A percentile compares a stretch with the other conserved stretches of the same genome.
These are phyloP conservation scores for Branchinecta lynchi DNA, from an alignment of 1,140 invertebrate genomes.

Conservation along the genomic window DNA sequence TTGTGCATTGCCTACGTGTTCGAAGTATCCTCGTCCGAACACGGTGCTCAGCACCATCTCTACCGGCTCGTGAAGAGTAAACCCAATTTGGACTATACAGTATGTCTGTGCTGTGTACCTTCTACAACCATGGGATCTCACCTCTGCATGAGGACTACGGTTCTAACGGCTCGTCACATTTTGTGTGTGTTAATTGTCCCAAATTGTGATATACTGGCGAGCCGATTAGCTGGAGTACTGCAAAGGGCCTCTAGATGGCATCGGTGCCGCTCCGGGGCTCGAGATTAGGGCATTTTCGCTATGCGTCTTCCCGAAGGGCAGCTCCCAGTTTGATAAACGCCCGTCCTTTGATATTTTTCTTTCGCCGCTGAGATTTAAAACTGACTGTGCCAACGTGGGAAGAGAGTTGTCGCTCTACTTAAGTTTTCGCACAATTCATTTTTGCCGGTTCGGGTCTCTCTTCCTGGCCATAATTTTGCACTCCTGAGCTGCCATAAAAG, in stretches of 20 bases:
- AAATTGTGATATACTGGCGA: constrained; percentile 8
- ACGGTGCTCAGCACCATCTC: constrained; percentile 96
- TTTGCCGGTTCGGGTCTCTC: background rate
- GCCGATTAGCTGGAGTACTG: background rate
- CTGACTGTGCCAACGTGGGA: background rate
- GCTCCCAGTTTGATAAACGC: background rate
- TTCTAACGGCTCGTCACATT: background rate
- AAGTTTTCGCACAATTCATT: background rate
- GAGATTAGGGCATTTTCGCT: background rate
- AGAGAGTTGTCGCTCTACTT: background rate
- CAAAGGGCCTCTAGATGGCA: background rate
- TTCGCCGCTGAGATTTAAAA: too few species aligned
- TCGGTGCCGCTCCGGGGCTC: background rate
- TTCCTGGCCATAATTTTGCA: background rate
- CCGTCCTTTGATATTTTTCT: background rate
- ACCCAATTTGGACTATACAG: constrained; percentile 13
- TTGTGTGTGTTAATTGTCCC: constrained; percentile 7
- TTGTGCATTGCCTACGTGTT: constrained; percentile 98
- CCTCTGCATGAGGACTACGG: background rate
- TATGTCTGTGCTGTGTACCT: constrained; percentile 2
- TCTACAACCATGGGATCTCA: background rate
- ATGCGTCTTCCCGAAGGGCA: background rate
- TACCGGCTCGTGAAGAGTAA: constrained; percentile 93
- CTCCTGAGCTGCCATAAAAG: background rate
- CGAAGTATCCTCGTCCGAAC: constrained; percentile 95